Base-by-base conservation (phyloP, 2,113 vertebrate genomes). In the Pachycephala philippinensis region DNA sequence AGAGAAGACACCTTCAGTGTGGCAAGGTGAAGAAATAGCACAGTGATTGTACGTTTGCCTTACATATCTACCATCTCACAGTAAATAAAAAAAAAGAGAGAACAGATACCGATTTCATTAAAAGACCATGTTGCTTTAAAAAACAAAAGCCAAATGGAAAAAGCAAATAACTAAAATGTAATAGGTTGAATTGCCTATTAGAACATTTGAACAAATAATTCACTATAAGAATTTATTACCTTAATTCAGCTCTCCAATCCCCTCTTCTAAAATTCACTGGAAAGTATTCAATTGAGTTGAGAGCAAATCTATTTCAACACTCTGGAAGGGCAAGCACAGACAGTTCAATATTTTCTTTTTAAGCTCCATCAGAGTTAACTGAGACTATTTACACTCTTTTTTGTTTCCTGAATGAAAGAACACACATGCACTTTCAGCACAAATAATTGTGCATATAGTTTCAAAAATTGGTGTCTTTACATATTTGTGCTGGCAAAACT, bases 291-390 rank as follows among this genome's bases (percentile, higher is more conserved):
- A 20, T 31, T 47, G 50, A 76, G 53, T 72, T 83, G 35, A 87
- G 63, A 81, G 54, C 15, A 90, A 89, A 93, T 84, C 80, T 74
- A 5, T 72, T 95, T 93, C 44, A 77, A 56, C 35, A 33, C 52
- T 22, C 50, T 45, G 9, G 60, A 86, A 95, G 33, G 35, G 7
- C 39, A 78, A 75, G 52, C 52, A 91, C 15, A 64, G 65, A 50
- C 13, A 81, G 72, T 68, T 93, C 88, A 93, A 87, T 92, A 94
- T 78, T 96, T 96, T 90, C 56, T 93, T 90, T 91, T 92, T 69
- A 82, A 82, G 53, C 53, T 87, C 20, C 33, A 11, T 53, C 17
- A 5, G 49, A 8, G 40, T 87, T 94, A 89, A 95, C 26, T 90
- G 50, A 76, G 39, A 70, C 24, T 84, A 81, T 87, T 96, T 92